phyloP scores from a whole-genome alignment of 2,888 invertebrate genomes.

The Leptinotarsa haldemani region DNA sequence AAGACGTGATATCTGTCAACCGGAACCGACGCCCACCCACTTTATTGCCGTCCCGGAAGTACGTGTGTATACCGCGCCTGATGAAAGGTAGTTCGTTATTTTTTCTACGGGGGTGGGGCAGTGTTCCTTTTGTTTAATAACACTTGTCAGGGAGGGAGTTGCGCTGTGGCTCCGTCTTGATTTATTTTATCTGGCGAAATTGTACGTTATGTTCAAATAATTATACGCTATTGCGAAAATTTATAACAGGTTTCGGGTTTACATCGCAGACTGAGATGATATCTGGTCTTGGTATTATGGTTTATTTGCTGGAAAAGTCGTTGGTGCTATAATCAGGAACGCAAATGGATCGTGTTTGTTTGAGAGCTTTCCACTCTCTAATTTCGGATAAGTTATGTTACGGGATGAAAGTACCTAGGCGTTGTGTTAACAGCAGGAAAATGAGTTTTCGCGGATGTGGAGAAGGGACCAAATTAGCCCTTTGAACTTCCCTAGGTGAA shows the following conservation, averaged over 20 bases:
- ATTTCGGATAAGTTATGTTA: neutral
- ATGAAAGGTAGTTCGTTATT: constrained; percentile 62
- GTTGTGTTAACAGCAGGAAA: neutral
- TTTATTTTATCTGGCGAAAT: constrained; percentile 55
- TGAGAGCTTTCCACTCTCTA: constrained; percentile 1
- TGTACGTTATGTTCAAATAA: constrained; percentile 53
- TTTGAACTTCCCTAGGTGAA: no score
- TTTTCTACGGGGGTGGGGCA: constrained; percentile 54
- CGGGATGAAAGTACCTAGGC: neutral
- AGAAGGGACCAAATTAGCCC: no score
- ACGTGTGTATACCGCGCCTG: constrained; percentile 60
- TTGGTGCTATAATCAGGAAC: constrained; percentile 3
- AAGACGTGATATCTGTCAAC: constrained; percentile 59
- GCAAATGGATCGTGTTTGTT: constrained; percentile 17
- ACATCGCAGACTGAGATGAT: constrained; percentile 26
- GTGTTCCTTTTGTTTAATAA: constrained; percentile 55
- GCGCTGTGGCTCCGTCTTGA: constrained; percentile 49
- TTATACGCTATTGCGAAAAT: constrained; percentile 58
- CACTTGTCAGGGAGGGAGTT: constrained; percentile 53
- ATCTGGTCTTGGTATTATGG: constrained; percentile 30
- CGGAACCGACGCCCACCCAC: constrained; percentile 59
- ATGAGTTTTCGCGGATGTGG: no score
- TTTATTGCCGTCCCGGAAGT: constrained; percentile 59
- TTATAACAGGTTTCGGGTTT: constrained; percentile 51
- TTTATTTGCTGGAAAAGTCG: constrained; percentile 30